Conservation (phyloP, 2,888 invertebrate species). For the Electrophaes corylata region DNA sequence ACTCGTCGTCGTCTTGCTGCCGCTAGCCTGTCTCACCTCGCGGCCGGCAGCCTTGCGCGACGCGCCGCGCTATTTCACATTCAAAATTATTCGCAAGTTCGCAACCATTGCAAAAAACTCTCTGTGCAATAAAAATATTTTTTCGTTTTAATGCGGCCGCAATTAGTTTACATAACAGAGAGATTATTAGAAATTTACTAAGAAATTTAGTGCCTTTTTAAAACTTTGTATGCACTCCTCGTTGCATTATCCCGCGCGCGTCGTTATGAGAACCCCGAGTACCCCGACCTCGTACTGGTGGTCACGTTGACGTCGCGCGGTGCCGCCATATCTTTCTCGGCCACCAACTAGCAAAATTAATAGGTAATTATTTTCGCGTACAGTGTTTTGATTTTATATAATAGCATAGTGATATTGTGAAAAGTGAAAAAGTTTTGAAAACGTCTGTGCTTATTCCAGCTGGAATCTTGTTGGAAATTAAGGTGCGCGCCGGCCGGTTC, state of each 20-base stretch:
- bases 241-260: conserved; percentile 89
- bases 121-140: conserved; percentile 81
- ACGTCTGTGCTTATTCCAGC: conserved; percentile 67
- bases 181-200: conserved; percentile 65
- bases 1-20: conserved; percentile 80
- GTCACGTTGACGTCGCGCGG: conserved; percentile 88
- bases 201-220: conserved; percentile 75
- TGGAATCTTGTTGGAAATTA: conserved; percentile 79
- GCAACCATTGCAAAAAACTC: conserved; percentile 83
- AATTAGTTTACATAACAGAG: conserved; percentile 70
- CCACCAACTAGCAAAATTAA: conserved; percentile 85
- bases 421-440: conserved; percentile 65
- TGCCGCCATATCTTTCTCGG: conserved; percentile 88
- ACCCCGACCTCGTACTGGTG: conserved; percentile 90
- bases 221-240: conserved; percentile 85
- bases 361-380: conserved; percentile 84
- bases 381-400: conserved; percentile 70
- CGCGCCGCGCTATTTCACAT: conserved; percentile 84
- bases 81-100: conserved; percentile 84
- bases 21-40: conserved; percentile 84
- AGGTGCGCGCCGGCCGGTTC: conserved; percentile 84
- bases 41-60: conserved; percentile 85
- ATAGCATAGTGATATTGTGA: conserved; percentile 70
- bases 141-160: conserved; percentile 70
- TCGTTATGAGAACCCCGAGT: conserved; percentile 92